Base-by-base conservation (phyloP, 2,888 invertebrate genomes). In the Crossocerus cetratus region DNA sequence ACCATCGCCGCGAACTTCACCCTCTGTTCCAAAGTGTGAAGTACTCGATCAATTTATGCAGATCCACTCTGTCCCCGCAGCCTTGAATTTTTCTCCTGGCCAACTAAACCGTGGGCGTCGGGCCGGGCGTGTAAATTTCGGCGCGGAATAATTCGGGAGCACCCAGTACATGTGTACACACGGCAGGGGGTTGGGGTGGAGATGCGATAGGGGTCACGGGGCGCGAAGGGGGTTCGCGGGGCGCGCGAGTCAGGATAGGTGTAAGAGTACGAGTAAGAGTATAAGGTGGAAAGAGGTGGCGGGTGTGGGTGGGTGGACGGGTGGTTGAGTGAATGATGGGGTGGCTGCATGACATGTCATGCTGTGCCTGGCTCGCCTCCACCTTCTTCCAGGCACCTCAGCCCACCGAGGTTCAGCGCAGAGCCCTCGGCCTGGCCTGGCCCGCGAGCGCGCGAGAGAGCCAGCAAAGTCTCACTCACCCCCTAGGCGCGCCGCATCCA, bases 291-390 rank as follows among this genome's bases (percentile, higher is more conserved):
- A 67, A 61, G 70, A 70, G 61, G 65, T 5, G 8, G 23, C 23
- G 23, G 23, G 23, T 32, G 23, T 32, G 23, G 8, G 32, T 32
- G 32, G 32, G 32, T 32, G 32, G 32, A 32, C 32, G 32, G 32
- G 32, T 11, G 32, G 32, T 69, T 65, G 74, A 72, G 67, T 22
- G 65, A 56, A 65, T 32, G 77, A 69, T 67, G 61, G 49, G 79
- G 76, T 69, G 74, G 76, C 76, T 82, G 83, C 73, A 81, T 75
- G 85, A 84, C 84, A 85, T 84, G 85, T 84, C 84, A 84, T 82
- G 83, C 85, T 74, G 84, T 83, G 84, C 85, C 80, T 82, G 84
- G 83, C 78, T 80, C 82, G 77, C 83, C 78, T 83, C 80, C 77
- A 80, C 84, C 82, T 83, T 83, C 80, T 82, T 82, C 78, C 77